Base-by-base conservation (phyloP, 2,797 vertebrate genomes). In the Rachycentron canadum region DNA sequence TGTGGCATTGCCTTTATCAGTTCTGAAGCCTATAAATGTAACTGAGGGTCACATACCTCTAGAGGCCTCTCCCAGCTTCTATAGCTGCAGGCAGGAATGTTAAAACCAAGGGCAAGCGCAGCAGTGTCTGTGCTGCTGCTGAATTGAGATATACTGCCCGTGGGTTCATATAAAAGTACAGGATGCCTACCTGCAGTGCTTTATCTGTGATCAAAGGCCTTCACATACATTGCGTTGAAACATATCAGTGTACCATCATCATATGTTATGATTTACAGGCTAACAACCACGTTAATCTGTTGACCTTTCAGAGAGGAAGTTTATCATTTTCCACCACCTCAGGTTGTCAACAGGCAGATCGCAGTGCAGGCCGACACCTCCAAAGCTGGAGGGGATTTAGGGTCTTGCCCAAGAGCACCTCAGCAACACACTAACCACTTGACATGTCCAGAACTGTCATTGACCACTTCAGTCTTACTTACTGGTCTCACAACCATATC, bases 401-500 rank as follows among this genome's bases (percentile, higher is more conserved):
- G 12, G 13, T 62, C 49, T 68, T 74, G 41, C 73, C 75, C 23
- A 38, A 67, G 50, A 68, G 34, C 34, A 57, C 69, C 73, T 85
- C 8, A 63, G 52, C 76, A 43, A 4, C 19, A 4, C 16, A 6
- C 52, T 9, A 8, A 47, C 16, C 67, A 71, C 76, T 79, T 79
- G 83, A 79, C 73, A 81, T 70, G n/a, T 43, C 38, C 36, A 13
- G 58, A 63, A 50, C 66, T 60, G 75, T 84, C 65, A 76, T 82
- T 40, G 77, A 79, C 49, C 57, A 7, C 32, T 43, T 60, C 40
- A 45, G 79, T 77, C 65, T 88, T 79, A 82, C 86, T 86, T 81
- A 87, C 84, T 81, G 79, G 78, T 84, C 82, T 71, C 58, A 88
- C 80, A 92, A 86, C 83, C 76, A 76, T 90, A 91, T 91, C 88